A percentile compares a stretch with the other conserved stretches of the same genome.
Evolutionary conservation across 2,113 vertebrate species (phyloP).

Genomic region (Mobula birostris): DNA sequence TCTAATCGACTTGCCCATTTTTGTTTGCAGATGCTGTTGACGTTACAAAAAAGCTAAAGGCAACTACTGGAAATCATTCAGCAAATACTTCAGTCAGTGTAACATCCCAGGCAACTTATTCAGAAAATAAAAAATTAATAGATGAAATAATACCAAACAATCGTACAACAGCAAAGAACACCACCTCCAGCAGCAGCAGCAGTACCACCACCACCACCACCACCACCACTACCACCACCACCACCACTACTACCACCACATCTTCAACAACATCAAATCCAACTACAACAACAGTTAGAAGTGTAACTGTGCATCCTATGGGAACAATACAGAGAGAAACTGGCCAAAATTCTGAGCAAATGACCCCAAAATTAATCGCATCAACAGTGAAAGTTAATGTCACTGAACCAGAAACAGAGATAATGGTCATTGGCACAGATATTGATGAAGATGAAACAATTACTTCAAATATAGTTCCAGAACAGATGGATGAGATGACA

Average conservation of each 20-base stretch:
- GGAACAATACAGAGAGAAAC: neutral
- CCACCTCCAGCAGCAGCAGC: neutral
- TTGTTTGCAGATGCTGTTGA: neutral
- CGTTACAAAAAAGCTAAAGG: neutral
- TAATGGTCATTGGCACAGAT: neutral
- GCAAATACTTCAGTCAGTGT: neutral
- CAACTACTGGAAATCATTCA: too few species aligned
- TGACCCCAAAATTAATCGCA: too few species aligned
- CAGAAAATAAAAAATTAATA: neutral
- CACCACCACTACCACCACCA: neutral
- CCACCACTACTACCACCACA: neutral
- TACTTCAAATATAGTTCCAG: neutral
- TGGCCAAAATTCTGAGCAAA: neutral
- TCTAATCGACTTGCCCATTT: neutral
- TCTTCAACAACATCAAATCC: neutral
- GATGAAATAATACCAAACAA: neutral
- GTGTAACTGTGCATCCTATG: too few species aligned
- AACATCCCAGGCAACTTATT: too few species aligned
- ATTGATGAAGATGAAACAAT: neutral
- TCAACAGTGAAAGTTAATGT: neutral
- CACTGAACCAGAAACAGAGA: neutral
- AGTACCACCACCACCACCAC: neutral
- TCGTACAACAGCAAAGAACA: accelerated
- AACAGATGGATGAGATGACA: conserved; percentile 1
- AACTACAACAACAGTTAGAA: neutral